phyloP scores from a whole-genome alignment of 92 coral and sea anemone species.

The Paramuricea clavata region DNA sequence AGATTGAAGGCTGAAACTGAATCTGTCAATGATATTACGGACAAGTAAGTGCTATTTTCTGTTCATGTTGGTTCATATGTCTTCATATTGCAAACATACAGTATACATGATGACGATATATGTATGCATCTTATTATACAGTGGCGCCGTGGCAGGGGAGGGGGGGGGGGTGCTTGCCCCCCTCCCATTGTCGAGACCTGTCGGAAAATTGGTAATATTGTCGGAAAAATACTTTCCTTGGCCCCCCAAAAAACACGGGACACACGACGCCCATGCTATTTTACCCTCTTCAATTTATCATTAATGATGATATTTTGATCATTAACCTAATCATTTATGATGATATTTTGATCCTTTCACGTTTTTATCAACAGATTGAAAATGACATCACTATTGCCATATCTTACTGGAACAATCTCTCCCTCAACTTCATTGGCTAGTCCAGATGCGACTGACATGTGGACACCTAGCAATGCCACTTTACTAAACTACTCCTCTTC shows the following conservation, averaged over 20 bases:
- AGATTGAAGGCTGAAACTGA: neutral
- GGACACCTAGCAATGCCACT: constrained; percentile 27
- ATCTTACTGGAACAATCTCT: constrained; percentile 16
- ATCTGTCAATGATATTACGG: neutral
- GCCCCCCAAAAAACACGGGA: too few relatives aligned
- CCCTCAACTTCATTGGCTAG: constrained; percentile 1
- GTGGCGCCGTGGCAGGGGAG: too few relatives aligned
- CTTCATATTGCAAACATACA: neutral
- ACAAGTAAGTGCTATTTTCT: constrained; percentile 12
- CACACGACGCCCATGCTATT: too few relatives aligned
- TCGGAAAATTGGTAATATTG: too few relatives aligned
- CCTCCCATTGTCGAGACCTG: too few relatives aligned
- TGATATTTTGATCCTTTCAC: too few relatives aligned
- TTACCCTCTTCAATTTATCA: neutral
- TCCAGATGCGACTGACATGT: neutral
- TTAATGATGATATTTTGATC: too few relatives aligned
- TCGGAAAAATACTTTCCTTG: too few relatives aligned
- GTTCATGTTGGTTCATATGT: neutral
- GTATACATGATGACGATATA: too few relatives aligned
- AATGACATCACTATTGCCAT: constrained; percentile 8
- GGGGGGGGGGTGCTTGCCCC: too few relatives aligned
- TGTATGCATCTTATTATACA: too few relatives aligned
- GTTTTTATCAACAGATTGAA: neutral
- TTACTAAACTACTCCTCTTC: constrained; percentile 26
- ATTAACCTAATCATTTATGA: too few relatives aligned